A percentile compares a stretch with the other conserved stretches of the same genome.
Evolutionary conservation across 2,113 vertebrate genomes (phyloP).

Genomic region (Labeo rohita): DNA sequence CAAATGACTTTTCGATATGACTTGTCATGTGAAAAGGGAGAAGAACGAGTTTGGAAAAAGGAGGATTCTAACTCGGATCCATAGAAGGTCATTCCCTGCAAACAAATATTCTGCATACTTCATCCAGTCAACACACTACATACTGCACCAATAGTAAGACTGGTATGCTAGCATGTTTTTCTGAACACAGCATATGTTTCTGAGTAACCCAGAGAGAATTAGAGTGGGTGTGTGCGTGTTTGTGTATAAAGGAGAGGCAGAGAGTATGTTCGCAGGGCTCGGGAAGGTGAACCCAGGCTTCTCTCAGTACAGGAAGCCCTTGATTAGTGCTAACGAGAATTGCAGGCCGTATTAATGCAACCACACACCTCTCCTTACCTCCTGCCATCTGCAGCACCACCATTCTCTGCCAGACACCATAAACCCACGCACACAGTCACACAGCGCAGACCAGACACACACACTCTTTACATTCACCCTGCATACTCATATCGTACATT

Average conservation of each 20-base stretch:
- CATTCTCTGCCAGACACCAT: constrained; percentile 73
- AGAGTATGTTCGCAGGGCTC: constrained; percentile 58
- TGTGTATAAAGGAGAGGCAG: constrained; percentile 52
- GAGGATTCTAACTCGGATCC: no score
- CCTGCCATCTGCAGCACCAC: constrained; percentile 75
- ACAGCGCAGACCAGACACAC: constrained; percentile 68
- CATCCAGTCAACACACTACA: not conserved
- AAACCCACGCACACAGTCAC: constrained; percentile 70
- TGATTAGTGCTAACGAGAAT: constrained; percentile 83
- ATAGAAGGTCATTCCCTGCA: not conserved
- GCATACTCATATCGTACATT: constrained; percentile 51
- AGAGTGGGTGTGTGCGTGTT: constrained; percentile 43
- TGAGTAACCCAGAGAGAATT: not conserved
- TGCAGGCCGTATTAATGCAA: constrained; percentile 82
- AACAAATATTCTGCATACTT: not conserved
- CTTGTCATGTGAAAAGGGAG: no score
- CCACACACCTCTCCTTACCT: constrained; percentile 74
- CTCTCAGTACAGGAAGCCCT: constrained; percentile 78
- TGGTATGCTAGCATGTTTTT: not conserved
- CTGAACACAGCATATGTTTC: constrained; percentile 20
- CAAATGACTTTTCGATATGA: no score
- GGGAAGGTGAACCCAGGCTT: constrained; percentile 75
- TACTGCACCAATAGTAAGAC: not conserved
- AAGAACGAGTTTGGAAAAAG: no score
- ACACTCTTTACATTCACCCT: constrained; percentile 58